A percentile compares a stretch with the other conserved stretches of the same genome.
Conservation (phyloP, 2,888 invertebrate species). For the Drymonia ruficornis region DNA sequence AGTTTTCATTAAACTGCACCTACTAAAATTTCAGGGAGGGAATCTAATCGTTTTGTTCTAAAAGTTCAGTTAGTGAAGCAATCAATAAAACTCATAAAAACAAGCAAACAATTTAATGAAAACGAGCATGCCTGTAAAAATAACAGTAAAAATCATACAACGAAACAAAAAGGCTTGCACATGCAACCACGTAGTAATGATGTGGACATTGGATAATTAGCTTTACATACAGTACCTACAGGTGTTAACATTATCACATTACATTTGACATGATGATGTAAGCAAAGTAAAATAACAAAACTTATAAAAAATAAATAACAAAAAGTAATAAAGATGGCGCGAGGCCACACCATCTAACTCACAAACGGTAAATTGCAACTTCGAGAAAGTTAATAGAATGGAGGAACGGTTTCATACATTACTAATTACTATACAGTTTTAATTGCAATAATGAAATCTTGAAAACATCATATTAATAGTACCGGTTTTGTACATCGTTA, state of each 20-base stretch:
- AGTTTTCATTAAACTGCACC: neutral
- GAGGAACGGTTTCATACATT: slow-evolving; percentile 10
- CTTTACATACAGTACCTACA: slow-evolving; percentile 3
- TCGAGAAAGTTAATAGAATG: slow-evolving; percentile 11
- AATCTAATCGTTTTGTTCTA: neutral
- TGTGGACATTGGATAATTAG: slow-evolving; percentile 14
- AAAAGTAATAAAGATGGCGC: slow-evolving; percentile 6
- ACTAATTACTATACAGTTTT: slow-evolving; percentile 12
- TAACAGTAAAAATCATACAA: slow-evolving; percentile 29
- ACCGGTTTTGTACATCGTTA: slow-evolving; percentile 2
- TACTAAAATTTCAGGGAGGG: neutral
- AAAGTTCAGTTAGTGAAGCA: neutral
- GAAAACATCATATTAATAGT: neutral
- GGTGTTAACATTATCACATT: slow-evolving; percentile 27
- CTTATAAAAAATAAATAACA: slow-evolving; percentile 32
- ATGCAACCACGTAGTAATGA: slow-evolving; percentile 19
- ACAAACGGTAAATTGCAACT: slow-evolving; percentile 11
- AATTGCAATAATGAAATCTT: slow-evolving; percentile 8
- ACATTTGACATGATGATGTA: slow-evolving; percentile 23
- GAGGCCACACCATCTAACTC: slow-evolving; percentile 13
- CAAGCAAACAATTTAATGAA: slow-evolving; percentile 39
- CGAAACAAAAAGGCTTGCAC: slow-evolving; percentile 21
- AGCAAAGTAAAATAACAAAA: slow-evolving; percentile 25
- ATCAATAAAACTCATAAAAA: slow-evolving; percentile 21
- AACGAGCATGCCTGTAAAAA: slow-evolving; percentile 25